Base-by-base conservation (phyloP, 1,140 invertebrate genomes). In the Conopomorpha cramerella region DNA sequence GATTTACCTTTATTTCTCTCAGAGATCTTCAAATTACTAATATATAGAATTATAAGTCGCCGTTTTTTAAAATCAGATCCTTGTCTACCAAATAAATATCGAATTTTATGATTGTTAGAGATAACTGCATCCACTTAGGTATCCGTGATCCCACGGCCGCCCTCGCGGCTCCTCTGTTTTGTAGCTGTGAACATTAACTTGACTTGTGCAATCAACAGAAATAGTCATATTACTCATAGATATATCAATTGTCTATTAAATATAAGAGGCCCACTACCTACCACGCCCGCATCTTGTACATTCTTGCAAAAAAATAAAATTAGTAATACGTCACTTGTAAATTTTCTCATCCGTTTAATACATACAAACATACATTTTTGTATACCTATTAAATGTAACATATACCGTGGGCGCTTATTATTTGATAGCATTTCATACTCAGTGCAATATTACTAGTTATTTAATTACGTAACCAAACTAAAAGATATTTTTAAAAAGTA, bases 381-480 rank as follows among this genome's bases (percentile, higher is more conserved):
- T 71, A 62, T 67, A 61, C 43, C 30, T 61, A 55, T n/a, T n/a
- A n/a, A n/a, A n/a, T n/a, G n/a, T n/a, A n/a, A n/a, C n/a, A 46
- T 53, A 51, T 59, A 54, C 50, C 45, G 76, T 70, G 76, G 71
- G 77, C 72, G 68, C 74, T 74, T 77, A 77, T 77, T 60, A 77
- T 78, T 78, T 78, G 64, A 77, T 73, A 67, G 61, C 70, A 72
- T 78, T 77, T 77, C 74, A 78, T 79, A 79, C 74, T 79, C 77
- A 77, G 80, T 81, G 80, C 80, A 81, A 81, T 81, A 81, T 81
- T 77, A 80, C 80, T 81, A 81, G 80, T 81, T 81, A 79, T 80
- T 79, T 79, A 78, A 78, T 79, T 77, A 76, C 73, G 71, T 79
- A 79, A 79, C 77, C 77, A 79, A 79, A 78, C 77, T 79, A 79